A percentile compares a stretch with the other conserved stretches of the same genome.
Conservation (phyloP, 2,888 invertebrate species). For the Lithophane ornitopus region DNA sequence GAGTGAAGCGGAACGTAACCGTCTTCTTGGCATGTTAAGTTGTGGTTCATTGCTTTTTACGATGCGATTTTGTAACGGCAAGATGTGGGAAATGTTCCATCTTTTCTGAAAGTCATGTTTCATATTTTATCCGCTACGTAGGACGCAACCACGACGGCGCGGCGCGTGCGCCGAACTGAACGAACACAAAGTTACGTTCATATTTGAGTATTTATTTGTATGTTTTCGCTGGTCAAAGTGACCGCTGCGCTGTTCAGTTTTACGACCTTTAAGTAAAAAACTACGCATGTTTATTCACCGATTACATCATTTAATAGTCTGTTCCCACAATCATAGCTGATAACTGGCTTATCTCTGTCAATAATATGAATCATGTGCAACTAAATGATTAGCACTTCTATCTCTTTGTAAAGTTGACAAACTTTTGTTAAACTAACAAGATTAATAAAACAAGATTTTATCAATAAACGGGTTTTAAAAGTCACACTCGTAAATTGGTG, state of each 20-base stretch:
- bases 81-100: slow-evolving; percentile 33
- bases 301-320: slow-evolving; percentile 43
- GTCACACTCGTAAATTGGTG: slow-evolving; percentile 6
- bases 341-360: slow-evolving; percentile 54
- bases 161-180: slow-evolving; percentile 62
- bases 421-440: slow-evolving; percentile 21
- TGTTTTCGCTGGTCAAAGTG: slow-evolving; percentile 26
- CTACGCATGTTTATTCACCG: slow-evolving; percentile 10
- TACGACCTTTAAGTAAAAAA: slow-evolving; percentile 7
- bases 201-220: slow-evolving; percentile 36
- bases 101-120: slow-evolving; percentile 50
- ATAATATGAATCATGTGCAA: slow-evolving; percentile 55
- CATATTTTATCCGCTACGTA: slow-evolving; percentile 54
- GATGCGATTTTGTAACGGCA: slow-evolving; percentile 43
- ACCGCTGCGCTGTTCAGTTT: slow-evolving; percentile 25
- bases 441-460: slow-evolving; percentile 7
- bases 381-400: slow-evolving; percentile 30
- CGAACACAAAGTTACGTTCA: slow-evolving; percentile 51
- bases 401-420: slow-evolving; percentile 20
- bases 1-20: slow-evolving; percentile 51
- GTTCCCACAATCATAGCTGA: slow-evolving; percentile 16
- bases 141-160: slow-evolving; percentile 44
- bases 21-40: slow-evolving; percentile 27
- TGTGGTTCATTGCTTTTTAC: slow-evolving; percentile 63
- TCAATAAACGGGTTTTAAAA: slow-evolving; percentile 20